Percentiles rank a stretch among this genome's conserved stretches.
These are phyloP conservation scores for Bujurquina vittata DNA, from an alignment of 2,113 vertebrate genomes.

Conservation along the genomic window DNA sequence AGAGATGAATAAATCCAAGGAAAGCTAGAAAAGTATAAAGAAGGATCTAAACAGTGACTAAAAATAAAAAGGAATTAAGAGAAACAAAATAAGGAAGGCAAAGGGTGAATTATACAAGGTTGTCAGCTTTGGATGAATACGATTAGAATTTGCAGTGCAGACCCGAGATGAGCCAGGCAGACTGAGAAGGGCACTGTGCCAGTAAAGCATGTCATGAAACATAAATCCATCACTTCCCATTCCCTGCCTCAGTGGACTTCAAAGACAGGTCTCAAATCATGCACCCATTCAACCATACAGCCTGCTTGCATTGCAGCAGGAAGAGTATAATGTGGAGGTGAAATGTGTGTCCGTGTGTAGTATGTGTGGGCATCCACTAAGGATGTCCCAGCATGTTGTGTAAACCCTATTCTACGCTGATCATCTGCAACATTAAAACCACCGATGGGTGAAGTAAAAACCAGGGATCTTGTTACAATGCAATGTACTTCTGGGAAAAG, in stretches of 20 bases:
- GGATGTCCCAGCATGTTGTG: slow-evolving; percentile 9
- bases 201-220: slow-evolving; percentile 70
- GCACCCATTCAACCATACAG: slow-evolving; percentile 48
- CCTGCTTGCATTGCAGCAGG: slow-evolving; percentile 34
- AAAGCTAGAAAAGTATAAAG: neutral
- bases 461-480: neutral
- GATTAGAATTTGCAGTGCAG: slow-evolving; percentile 44
- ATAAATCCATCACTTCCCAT: slow-evolving; percentile 68
- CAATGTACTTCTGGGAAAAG: neutral
- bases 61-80: slow-evolving; percentile 9
- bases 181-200: slow-evolving; percentile 61
- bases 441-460: neutral
- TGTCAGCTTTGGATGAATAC: slow-evolving; percentile 59
- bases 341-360: slow-evolving; percentile 24
- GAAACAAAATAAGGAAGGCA: slow-evolving; percentile 23
- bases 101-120: slow-evolving; percentile 38
- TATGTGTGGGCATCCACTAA: slow-evolving; percentile 21
- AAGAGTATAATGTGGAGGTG: slow-evolving; percentile 35
- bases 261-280: slow-evolving; percentile 64
- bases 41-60: neutral
- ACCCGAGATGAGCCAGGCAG: slow-evolving; percentile 54
- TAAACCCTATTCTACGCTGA: neutral
- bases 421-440: slow-evolving; percentile 11
- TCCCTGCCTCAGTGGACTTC: slow-evolving; percentile 62
- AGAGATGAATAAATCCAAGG: neutral